phyloP scores from a whole-genome alignment of 2,888 invertebrate genomes.

The Cantharis lateralis region DNA sequence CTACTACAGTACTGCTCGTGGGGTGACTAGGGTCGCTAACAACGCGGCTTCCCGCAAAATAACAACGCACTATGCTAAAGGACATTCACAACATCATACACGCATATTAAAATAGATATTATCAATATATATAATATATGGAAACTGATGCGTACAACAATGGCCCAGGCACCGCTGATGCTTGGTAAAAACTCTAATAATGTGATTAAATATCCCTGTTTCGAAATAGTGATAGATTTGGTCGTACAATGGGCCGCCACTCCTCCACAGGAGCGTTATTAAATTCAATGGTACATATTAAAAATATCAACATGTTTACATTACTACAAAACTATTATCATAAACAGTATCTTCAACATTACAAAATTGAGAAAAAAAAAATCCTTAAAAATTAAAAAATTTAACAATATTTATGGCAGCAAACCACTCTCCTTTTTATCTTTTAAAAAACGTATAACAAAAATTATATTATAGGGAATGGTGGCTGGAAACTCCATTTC shows the following conservation, averaged over 20 bases:
- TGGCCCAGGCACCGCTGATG: slow-evolving; percentile 53
- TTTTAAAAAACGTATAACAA: slow-evolving; percentile 56
- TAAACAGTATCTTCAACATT: slow-evolving; percentile 31
- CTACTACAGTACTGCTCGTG: slow-evolving; percentile 49
- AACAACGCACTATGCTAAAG: slow-evolving; percentile 54
- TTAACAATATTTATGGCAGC: slow-evolving; percentile 48
- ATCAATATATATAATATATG: slow-evolving; percentile 38
- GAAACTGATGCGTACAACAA: slow-evolving; percentile 55
- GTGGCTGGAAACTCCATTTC: slow-evolving; percentile 49
- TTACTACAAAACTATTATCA: slow-evolving; percentile 43
- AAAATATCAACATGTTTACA: slow-evolving; percentile 54
- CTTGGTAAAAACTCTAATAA: slow-evolving; percentile 50
- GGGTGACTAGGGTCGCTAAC: slow-evolving; percentile 58
- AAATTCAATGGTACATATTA: slow-evolving; percentile 50
- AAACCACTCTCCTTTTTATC: slow-evolving; percentile 44
- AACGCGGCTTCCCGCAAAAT: slow-evolving; percentile 57
- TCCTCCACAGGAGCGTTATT: slow-evolving; percentile 28
- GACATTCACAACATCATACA: slow-evolving; percentile 58
- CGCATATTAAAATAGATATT: slow-evolving; percentile 57
- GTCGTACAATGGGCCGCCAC: slow-evolving; percentile 47
- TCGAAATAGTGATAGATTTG: slow-evolving; percentile 51
- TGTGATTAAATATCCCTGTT: slow-evolving; percentile 51
- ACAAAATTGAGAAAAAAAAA: slow-evolving; percentile 34
- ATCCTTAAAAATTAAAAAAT: slow-evolving; percentile 37
- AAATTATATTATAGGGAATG: slow-evolving; percentile 52